phyloP scores from a whole-genome alignment of 2,797 vertebrate genomes.

The Sus cebifrons region DNA sequence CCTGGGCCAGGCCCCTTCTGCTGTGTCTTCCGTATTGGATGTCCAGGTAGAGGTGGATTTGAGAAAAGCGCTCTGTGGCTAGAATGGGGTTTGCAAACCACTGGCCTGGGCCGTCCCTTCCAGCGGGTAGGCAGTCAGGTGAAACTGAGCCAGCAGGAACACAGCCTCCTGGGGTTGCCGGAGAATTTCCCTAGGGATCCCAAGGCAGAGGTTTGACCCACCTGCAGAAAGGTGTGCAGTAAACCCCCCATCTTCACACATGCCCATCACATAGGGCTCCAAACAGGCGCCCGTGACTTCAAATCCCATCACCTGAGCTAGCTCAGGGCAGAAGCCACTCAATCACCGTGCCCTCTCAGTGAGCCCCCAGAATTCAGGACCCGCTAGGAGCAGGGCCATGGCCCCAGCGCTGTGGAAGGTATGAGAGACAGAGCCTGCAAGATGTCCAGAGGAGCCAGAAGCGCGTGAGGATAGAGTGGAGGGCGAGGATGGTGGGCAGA shows the following conservation, averaged over 20 bases:
- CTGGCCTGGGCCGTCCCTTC: background rate
- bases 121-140: background rate
- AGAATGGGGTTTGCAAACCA: background rate
- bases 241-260: background rate
- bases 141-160: background rate
- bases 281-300: background rate
- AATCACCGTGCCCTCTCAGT: accelerated
- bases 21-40: accelerated
- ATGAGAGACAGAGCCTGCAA: background rate
- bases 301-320: background rate
- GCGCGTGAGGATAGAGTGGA: background rate
- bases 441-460: background rate
- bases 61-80: background rate
- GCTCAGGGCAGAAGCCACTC: background rate
- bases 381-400: background rate
- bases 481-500: background rate
- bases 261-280: accelerated
- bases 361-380: background rate
- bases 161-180: too few relatives aligned
- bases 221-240: background rate
- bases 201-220: accelerated
- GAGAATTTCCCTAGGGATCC: background rate
- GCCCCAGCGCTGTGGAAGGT: background rate
- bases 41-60: background rate
- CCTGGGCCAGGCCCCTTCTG: background rate